phyloP scores from a whole-genome alignment of 2,113 vertebrate species.

The Pteruthius melanotis region DNA sequence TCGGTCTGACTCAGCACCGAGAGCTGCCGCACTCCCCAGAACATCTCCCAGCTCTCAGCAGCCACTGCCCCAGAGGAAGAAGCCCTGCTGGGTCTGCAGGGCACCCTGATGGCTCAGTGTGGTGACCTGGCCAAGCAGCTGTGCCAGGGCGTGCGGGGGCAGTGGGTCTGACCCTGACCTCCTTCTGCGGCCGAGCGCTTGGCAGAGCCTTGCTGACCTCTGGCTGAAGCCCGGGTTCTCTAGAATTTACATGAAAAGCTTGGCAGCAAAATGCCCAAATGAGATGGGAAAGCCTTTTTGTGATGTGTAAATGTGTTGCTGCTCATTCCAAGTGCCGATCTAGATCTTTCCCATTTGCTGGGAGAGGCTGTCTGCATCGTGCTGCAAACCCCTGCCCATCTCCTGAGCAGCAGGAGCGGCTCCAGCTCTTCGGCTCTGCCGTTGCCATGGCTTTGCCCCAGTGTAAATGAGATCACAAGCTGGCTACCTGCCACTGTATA shows the following conservation, averaged over 20 bases:
- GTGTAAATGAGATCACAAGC: neutral
- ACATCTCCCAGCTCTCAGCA: neutral
- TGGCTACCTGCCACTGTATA: neutral
- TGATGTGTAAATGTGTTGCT: neutral
- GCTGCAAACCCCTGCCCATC: neutral
- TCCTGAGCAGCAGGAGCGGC: neutral
- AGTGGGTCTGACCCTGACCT: neutral
- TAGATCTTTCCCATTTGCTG: neutral
- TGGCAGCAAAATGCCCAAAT: neutral
- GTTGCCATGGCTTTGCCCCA: constrained; percentile 17
- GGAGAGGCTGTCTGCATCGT: neutral
- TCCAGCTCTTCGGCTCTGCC: neutral
- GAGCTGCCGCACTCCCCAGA: neutral
- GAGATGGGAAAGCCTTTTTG: neutral
- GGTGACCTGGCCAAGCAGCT: neutral
- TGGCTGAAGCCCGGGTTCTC: rapidly evolving
- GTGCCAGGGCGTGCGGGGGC: rapidly evolving
- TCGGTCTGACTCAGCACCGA: neutral
- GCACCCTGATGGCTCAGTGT: neutral
- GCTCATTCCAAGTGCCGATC: neutral
- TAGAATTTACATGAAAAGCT: neutral
- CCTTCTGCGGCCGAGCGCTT: rapidly evolving
- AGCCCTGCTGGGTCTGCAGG: neutral
- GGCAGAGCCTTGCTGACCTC: neutral
- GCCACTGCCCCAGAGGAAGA: neutral